phyloP scores from a whole-genome alignment of 2,113 vertebrate genomes.

The Eleginops maclovinus region DNA sequence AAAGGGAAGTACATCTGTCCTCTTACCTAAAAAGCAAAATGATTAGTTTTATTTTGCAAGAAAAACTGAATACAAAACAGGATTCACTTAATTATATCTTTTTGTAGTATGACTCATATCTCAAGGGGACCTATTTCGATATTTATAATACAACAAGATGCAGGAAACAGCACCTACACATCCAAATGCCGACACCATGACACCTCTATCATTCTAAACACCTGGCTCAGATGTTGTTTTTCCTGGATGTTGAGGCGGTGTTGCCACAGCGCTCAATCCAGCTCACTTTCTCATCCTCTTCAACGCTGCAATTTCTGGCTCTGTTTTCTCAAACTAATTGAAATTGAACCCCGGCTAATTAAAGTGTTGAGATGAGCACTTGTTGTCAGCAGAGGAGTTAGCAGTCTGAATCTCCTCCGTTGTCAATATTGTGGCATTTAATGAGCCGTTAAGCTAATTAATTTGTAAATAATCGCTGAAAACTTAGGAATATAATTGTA shows the following conservation, averaged over 20 bases:
- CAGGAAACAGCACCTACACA: neutral
- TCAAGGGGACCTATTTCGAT: neutral
- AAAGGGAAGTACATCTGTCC: too few species aligned
- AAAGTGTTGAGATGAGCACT: slow-evolving; percentile 39
- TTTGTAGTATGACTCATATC: neutral
- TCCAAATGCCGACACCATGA: neutral
- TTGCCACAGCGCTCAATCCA: slow-evolving; percentile 3
- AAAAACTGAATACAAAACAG: neutral
- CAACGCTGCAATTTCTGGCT: neutral
- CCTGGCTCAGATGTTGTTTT: slow-evolving; percentile 15
- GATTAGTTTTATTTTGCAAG: neutral
- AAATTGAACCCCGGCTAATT: slow-evolving; percentile 55
- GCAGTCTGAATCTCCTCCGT: slow-evolving; percentile 2
- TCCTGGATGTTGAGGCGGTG: neutral
- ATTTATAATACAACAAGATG: neutral
- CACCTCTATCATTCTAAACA: neutral
- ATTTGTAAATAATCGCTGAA: slow-evolving; percentile 50
- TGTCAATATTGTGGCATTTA: slow-evolving; percentile 43
- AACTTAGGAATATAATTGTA: neutral
- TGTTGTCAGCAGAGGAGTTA: slow-evolving; percentile 40
- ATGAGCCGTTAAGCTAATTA: slow-evolving; percentile 54
- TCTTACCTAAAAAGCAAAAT: neutral
- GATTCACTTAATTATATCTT: neutral
- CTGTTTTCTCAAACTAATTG: slow-evolving; percentile 58
- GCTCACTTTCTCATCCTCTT: slow-evolving; percentile 19